Evolutionary conservation across 2,888 invertebrate species (phyloP), one percentile per base, ranked within the genome.

Genomic region (Loripinus fragilis): DNA sequence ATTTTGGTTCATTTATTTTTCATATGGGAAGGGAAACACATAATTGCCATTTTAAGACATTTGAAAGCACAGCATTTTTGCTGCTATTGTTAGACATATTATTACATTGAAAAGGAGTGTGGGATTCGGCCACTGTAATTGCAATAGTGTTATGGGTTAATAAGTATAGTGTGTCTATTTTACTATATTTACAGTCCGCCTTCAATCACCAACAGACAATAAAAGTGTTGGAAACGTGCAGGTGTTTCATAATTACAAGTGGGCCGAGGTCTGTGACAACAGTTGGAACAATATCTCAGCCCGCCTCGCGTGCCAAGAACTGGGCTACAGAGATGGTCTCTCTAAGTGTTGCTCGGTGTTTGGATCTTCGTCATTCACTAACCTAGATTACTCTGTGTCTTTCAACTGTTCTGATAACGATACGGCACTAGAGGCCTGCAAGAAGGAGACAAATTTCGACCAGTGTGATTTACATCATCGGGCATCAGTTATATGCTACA

Each of bases 221-320:
- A 69, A 50, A 20, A 77, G 73, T 66, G 75, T 81, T 0, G 84
- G 86, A 12, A 77, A 78, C 10, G 86, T 84, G 0, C 82, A 83
- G 69, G 78, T 81, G 1, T 67, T 71, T 55, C n/a, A 77, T 35
- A 67, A 76, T 1, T 79, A 76, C 72, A 80, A 74, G 42, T 86
- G 90, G 90, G 84, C 65, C 12, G 87, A 87, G 33, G 85, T 87
- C 7, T 91, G 91, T 78, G 87, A 89, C 68, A 69, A 66, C 0
- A 76, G 69, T 50, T 91, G 91, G 91, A 83, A 83, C 50, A 81
- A 87, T 52, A 30, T 65, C 0, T 86, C 88, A 50, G 90, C 90
- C 30, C 79, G 78, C 25, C 87, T 88, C 7, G 84, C 83, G 10
- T 91, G 91, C 71, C 55, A 74, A n/a, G 79, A 85, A 64, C 73